Evolutionary conservation across 2,113 vertebrate species (phyloP).

Genomic region (Verasper variegatus): DNA sequence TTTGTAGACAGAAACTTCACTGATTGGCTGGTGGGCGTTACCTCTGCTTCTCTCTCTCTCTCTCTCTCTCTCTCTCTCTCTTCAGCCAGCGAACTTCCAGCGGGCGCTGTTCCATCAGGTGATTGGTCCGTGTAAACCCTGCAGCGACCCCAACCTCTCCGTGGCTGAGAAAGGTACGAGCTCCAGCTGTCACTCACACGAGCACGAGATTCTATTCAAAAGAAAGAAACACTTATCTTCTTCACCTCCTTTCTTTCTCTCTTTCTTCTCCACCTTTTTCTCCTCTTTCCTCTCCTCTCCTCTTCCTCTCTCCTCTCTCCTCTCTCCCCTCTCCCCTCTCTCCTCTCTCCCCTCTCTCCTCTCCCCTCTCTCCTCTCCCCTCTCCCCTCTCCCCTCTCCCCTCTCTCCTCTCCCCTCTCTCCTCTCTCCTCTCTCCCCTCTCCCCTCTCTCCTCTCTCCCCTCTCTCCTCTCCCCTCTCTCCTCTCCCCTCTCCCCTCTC

Average conservation of each 20-base stretch:
- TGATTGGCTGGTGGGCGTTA: too few relatives aligned
- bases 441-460: too few relatives aligned
- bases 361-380: too few relatives aligned
- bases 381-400: too few relatives aligned
- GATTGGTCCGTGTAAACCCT: slow-evolving; percentile 95
- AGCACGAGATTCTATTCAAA: neutral
- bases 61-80: neutral
- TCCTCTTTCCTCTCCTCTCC: too few relatives aligned
- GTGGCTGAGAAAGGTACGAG: slow-evolving; percentile 94
- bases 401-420: too few relatives aligned
- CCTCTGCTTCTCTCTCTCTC: too few relatives aligned
- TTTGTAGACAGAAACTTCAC: too few relatives aligned
- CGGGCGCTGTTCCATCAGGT: slow-evolving; percentile 95
- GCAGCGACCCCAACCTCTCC: slow-evolving; percentile 98
- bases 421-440: too few relatives aligned
- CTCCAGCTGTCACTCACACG: neutral
- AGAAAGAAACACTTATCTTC: neutral
- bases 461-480: neutral
- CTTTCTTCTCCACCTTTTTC: neutral
- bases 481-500: too few relatives aligned
- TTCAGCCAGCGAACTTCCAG: slow-evolving; percentile 91
- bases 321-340: too few relatives aligned
- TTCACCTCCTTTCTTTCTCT: neutral
- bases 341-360: neutral
- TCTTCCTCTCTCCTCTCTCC: rapidly evolving